Conservation (phyloP, 2,888 invertebrate species). For the Arctia plantaginis region DNA sequence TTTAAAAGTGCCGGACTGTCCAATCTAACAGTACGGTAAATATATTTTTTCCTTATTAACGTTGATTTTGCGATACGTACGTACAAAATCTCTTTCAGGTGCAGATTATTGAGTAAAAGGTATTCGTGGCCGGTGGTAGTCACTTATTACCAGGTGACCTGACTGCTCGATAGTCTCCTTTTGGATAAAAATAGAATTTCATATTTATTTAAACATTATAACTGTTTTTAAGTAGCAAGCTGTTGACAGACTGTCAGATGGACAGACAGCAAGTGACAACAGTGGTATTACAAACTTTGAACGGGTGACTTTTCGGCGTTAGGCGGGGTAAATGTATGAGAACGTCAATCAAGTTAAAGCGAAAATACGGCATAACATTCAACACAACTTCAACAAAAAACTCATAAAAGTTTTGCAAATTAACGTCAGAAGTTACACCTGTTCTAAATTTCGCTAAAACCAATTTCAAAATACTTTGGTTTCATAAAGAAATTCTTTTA, state of each 20-base stretch:
- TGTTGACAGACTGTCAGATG: background rate
- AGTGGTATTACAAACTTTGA: background rate
- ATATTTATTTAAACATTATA: background rate
- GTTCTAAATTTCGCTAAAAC: constrained; percentile 35
- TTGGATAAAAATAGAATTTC: background rate
- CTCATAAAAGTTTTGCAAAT: constrained; percentile 29
- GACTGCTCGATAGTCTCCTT: background rate
- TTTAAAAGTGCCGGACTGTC: too few species aligned
- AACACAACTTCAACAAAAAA: too few species aligned
- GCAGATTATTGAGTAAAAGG: too few species aligned
- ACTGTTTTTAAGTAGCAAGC: background rate
- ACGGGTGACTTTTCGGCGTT: background rate
- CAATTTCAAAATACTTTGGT: constrained; percentile 43
- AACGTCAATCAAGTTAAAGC: background rate
- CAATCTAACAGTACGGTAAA: too few species aligned
- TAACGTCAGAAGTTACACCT: constrained; percentile 26
- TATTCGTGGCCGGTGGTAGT: too few species aligned
- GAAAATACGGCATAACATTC: background rate
- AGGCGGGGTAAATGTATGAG: background rate
- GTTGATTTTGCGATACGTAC: too few species aligned
- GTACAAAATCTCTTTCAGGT: too few species aligned
- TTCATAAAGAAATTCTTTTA: constrained; percentile 50
- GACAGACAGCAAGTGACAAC: background rate
- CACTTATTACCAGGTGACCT: too few species aligned
- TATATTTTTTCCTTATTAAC: too few species aligned